Percentiles rank a stretch among this genome's conserved stretches.
Conservation (phyloP, 1,140 invertebrate species). For the Diorhabda sublineata region DNA sequence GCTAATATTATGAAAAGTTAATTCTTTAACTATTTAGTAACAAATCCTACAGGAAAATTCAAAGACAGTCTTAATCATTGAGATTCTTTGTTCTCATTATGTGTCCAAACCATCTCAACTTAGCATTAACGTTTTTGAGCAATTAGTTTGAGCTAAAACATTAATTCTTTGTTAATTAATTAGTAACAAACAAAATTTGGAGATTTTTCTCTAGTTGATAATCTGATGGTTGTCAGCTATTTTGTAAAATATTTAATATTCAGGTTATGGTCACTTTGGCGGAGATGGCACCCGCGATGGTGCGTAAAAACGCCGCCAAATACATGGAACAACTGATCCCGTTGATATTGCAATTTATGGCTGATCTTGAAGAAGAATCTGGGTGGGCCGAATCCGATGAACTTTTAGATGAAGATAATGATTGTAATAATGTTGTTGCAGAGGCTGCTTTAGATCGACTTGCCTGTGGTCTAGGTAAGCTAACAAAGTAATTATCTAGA, state of each 20-base stretch:
- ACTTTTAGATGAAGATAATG: conserved; percentile 81
- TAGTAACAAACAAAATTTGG: too few relatives aligned
- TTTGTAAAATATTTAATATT: neutral
- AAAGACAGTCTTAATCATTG: too few relatives aligned
- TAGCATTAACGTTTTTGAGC: too few relatives aligned
- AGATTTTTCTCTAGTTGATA: too few relatives aligned
- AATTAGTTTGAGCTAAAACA: too few relatives aligned
- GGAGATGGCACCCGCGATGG: conserved; percentile 93
- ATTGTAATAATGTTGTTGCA: conserved; percentile 88
- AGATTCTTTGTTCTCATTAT: too few relatives aligned
- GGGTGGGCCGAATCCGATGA: conserved; percentile 79
- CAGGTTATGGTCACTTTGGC: conserved; percentile 79
- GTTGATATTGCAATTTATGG: conserved; percentile 91
- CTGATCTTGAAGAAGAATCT: conserved; percentile 90
- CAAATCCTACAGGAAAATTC: too few relatives aligned
- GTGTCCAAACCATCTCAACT: too few relatives aligned
- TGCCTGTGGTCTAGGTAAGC: conserved; percentile 82
- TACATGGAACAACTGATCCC: conserved; percentile 77
- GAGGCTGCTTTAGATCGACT: conserved; percentile 95
- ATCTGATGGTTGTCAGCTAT: too few relatives aligned
- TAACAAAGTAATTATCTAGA: neutral
- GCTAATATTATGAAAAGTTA: too few relatives aligned
- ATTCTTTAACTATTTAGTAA: too few relatives aligned
- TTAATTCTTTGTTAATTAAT: too few relatives aligned
- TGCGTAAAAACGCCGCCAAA: conserved; percentile 81